Percentiles rank a stretch among this genome's conserved stretches.
Conservation (phyloP, 1,140 invertebrate species). For the Condylostylus longicornis region DNA sequence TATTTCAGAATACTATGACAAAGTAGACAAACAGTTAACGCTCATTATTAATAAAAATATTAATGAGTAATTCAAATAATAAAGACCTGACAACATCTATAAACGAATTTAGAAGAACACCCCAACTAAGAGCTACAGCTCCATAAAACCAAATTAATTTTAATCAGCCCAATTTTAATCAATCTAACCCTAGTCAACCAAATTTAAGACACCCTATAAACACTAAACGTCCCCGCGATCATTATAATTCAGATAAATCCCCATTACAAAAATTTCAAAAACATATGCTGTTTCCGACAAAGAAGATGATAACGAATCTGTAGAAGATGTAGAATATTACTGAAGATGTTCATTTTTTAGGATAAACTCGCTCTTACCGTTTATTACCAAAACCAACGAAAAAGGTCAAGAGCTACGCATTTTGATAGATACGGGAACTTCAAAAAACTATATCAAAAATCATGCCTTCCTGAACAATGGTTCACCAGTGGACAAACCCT, state of each 20-base stretch:
- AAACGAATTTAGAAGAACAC: not conserved
- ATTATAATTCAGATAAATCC: not conserved
- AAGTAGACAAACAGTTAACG: slow-evolving; percentile 2
- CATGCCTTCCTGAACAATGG: not conserved
- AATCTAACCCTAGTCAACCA: too few relatives aligned
- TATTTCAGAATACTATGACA: slow-evolving; percentile 1
- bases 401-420: slow-evolving; percentile 1
- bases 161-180: not conserved
- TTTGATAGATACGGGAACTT: slow-evolving; percentile 5
- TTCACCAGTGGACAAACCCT: not conserved
- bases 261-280: slow-evolving; percentile 1
- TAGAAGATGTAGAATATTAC: too few relatives aligned
- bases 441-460: slow-evolving; percentile 4
- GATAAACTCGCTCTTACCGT: too few relatives aligned
- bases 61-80: slow-evolving; percentile 1
- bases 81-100: slow-evolving; percentile 1
- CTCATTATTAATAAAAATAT: slow-evolving; percentile 2
- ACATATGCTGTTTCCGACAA: too few relatives aligned
- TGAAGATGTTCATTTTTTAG: too few relatives aligned
- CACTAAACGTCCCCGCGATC: not conserved
- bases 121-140: not conserved
- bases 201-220: not conserved
- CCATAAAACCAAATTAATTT: not conserved
- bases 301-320: too few relatives aligned
- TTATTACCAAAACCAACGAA: not conserved